These are phyloP conservation scores for Trichonephila clavipes DNA, from an alignment of 1,140 invertebrate species.

Conservation along the genomic window DNA sequence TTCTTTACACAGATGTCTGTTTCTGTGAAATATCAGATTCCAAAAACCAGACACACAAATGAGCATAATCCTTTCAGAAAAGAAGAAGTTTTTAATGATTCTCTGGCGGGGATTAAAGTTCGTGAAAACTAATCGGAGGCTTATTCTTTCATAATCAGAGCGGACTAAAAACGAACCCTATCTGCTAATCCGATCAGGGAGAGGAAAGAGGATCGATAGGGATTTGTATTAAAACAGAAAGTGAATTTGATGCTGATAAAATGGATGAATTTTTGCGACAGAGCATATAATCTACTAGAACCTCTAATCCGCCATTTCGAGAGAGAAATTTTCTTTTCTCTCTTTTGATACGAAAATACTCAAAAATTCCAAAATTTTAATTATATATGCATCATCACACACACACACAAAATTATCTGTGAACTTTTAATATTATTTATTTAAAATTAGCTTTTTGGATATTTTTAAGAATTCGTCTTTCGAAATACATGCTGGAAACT, in stretches of 20 bases:
- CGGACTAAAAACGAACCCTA: background rate
- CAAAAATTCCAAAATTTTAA: too few relatives aligned
- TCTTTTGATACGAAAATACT: background rate
- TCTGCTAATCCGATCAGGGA: constrained; percentile 3
- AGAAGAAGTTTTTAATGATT: background rate
- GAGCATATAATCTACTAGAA: background rate
- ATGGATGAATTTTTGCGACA: background rate
- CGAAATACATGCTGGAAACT: too few relatives aligned
- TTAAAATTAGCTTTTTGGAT: too few relatives aligned
- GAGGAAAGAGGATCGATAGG: background rate
- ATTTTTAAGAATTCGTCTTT: too few relatives aligned
- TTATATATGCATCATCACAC: too few relatives aligned
- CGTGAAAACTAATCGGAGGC: background rate
- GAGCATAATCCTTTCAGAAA: background rate
- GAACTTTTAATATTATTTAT: too few relatives aligned
- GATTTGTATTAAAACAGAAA: background rate
- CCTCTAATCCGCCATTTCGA: background rate
- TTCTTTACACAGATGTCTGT: background rate
- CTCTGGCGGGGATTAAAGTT: background rate
- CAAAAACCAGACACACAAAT: background rate
- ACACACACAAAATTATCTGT: too few relatives aligned
- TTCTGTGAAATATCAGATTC: background rate
- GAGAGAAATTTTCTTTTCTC: background rate
- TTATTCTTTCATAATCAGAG: constrained; percentile 20
- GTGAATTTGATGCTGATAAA: too few relatives aligned